These are phyloP conservation scores for Solenopsis fugax DNA, from an alignment of 1,140 invertebrate species.

Conservation along the genomic window DNA sequence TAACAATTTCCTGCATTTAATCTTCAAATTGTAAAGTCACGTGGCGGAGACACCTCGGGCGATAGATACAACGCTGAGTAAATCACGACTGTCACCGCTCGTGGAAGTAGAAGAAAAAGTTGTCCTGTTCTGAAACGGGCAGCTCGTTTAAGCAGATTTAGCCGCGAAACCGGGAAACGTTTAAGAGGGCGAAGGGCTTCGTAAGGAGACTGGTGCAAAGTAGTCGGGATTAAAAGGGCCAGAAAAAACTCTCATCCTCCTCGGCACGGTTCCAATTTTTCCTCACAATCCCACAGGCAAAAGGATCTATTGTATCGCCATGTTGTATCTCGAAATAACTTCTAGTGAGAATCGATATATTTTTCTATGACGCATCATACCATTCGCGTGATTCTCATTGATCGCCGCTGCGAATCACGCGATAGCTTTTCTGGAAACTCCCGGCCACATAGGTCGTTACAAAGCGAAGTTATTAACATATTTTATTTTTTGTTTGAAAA, in stretches of 20 bases:
- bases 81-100: constrained; percentile 59
- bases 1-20: neutral
- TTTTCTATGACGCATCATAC: constrained; percentile 41
- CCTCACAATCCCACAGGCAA: constrained; percentile 42
- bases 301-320: constrained; percentile 52
- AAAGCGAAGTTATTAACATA: neutral
- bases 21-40: constrained; percentile 14
- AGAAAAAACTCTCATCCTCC: constrained; percentile 59
- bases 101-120: constrained; percentile 55
- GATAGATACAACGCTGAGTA: constrained; percentile 61
- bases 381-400: constrained; percentile 28
- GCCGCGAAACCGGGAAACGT: constrained; percentile 75
- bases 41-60: constrained; percentile 10
- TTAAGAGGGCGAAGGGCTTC: constrained; percentile 72
- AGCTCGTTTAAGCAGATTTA: constrained; percentile 76
- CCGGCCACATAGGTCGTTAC: neutral
- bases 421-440: constrained; percentile 14
- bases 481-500: neutral
- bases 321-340: constrained; percentile 16
- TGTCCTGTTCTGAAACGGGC: constrained; percentile 57
- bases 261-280: constrained; percentile 56
- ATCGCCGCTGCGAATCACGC: constrained; percentile 23
- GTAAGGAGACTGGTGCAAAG: constrained; percentile 65
- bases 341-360: constrained; percentile 65
- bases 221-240: constrained; percentile 68